These are phyloP conservation scores for Callinectes sapidus DNA, from an alignment of 2,888 invertebrate genomes.

Conservation along the genomic window DNA sequence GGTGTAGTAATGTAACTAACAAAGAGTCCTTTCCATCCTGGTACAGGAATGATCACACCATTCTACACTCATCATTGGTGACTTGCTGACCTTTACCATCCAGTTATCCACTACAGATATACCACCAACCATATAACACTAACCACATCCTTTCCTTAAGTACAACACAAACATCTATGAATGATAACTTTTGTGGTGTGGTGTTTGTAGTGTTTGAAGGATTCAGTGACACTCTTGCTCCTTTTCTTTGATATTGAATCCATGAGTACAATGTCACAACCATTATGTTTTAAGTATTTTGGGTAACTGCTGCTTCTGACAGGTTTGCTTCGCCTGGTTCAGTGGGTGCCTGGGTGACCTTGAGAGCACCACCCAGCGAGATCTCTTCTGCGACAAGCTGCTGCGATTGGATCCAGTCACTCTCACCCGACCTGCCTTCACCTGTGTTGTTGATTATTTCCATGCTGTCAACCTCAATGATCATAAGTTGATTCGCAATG, in stretches of 20 bases:
- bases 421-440: conserved; percentile 76
- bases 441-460: conserved; percentile 77
- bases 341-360: conserved; percentile 76
- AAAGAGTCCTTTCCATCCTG: not conserved
- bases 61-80: not conserved
- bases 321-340: conserved; percentile 78
- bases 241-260: not conserved
- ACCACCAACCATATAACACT: not conserved
- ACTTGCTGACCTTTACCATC: not conserved
- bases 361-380: conserved; percentile 76
- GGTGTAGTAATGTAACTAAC: not conserved
- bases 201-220: not conserved
- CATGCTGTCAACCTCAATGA: conserved; percentile 76
- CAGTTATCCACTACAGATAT: not conserved
- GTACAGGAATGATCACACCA: not conserved
- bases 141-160: not conserved
- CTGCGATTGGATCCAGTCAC: conserved; percentile 76
- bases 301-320: conserved; percentile 35
- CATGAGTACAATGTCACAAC: not conserved
- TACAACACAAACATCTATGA: not conserved
- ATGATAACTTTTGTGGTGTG: not conserved
- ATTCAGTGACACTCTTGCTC: not conserved
- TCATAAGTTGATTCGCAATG: conserved; percentile 60
- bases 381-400: conserved; percentile 77
- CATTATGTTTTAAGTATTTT: not conserved